Conservation (phyloP, 1,140 invertebrate genomes). For the Tenebrio molitor region DNA sequence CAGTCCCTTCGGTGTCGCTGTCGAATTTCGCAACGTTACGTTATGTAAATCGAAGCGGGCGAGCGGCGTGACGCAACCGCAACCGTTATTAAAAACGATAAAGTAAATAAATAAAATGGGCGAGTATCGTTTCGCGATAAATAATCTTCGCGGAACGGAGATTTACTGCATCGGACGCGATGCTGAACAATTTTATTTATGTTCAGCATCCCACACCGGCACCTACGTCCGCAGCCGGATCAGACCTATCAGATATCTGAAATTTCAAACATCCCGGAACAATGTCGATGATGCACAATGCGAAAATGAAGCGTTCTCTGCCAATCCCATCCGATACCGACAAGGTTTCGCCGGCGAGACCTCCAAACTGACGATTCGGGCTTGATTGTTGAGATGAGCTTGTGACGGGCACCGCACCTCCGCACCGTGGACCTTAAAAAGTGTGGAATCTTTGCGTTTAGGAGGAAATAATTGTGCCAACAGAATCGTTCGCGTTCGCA, state of each 20-base stretch:
- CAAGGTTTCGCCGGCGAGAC: not conserved
- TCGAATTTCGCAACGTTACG: not conserved
- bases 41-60: not conserved
- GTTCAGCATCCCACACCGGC: not conserved
- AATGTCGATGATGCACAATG: constrained; percentile 17
- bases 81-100: not conserved
- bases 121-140: not conserved
- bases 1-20: not conserved
- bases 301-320: not conserved
- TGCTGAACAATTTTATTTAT: constrained; percentile 23
- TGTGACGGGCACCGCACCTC: not conserved
- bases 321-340: not conserved
- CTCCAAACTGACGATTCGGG: not conserved
- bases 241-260: constrained; percentile 19
- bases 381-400: not conserved
- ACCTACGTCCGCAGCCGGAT: constrained; percentile 4
- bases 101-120: too few relatives aligned
- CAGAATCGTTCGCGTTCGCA: too few relatives aligned
- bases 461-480: too few relatives aligned
- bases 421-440: too few relatives aligned
- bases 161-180: not conserved
- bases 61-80: not conserved
- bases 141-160: not conserved
- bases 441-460: too few relatives aligned
- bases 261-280: constrained; percentile 32